phyloP scores from a whole-genome alignment of 2,113 vertebrate genomes.

The Megaceryle maxima region DNA sequence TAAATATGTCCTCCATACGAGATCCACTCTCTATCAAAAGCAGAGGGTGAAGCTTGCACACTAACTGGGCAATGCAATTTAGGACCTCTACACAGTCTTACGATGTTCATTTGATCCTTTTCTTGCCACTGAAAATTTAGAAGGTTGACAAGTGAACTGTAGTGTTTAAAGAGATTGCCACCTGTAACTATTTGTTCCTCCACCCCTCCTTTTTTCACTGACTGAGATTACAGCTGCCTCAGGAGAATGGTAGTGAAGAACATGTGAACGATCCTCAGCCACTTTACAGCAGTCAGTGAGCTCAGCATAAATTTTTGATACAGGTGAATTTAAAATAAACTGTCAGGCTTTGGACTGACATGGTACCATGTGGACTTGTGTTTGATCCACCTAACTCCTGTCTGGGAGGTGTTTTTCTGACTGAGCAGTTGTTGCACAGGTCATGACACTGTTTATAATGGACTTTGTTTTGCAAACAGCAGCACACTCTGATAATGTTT shows the following conservation, averaged over 20 bases:
- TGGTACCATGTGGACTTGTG: background rate
- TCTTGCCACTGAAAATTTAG: background rate
- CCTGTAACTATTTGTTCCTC: background rate
- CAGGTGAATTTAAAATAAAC: background rate
- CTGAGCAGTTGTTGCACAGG: background rate
- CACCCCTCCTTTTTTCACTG: background rate
- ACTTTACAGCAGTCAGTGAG: background rate
- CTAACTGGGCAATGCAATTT: background rate
- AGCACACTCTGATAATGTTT: background rate
- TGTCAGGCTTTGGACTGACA: background rate
- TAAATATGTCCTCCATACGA: background rate
- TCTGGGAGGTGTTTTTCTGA: background rate
- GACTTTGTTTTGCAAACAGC: conserved; percentile 4
- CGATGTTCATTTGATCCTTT: background rate
- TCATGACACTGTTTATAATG: background rate
- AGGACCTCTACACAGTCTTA: background rate
- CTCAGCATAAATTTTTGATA: background rate
- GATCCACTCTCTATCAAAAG: background rate
- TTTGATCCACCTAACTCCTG: background rate
- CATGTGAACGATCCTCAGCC: background rate
- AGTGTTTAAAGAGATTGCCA: background rate
- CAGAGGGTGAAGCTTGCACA: background rate
- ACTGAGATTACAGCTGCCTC: background rate
- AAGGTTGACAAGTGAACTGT: background rate
- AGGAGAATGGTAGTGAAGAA: background rate